Base-by-base conservation (phyloP, 2,888 invertebrate genomes). In the Scaptomyza tumidula region DNA sequence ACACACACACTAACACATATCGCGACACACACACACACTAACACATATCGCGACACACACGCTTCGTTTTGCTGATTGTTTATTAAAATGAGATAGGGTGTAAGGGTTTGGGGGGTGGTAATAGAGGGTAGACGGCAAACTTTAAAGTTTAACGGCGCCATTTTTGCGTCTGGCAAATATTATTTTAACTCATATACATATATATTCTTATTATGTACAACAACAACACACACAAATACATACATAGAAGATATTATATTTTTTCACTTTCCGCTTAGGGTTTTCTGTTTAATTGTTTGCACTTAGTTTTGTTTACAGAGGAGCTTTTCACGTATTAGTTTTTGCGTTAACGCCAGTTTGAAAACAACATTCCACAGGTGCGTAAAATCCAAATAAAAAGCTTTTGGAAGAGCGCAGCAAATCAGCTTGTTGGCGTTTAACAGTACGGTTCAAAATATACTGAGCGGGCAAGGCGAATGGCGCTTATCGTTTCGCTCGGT, bases 371-470 rank as follows among this genome's bases (percentile, higher is more conserved):
- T 76, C 79, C 79, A 75, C 75, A 78, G 74, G 75, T 75, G 75
- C 67, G 52, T 61, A 72, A 24, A 35, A 35, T 50, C 10, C 10
- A 24, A 4, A n/a, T n/a, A 24, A 46, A 31, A 72, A 67, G 71
- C 31, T 49, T 46, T 39, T 1, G 9, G 9, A 27, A 53, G 57
- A 53, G 39, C 57, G 59, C 50, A 37, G 35, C 35, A 50, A n/a
- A 37, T n/a, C 0, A 50, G 46, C 37, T 60, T 49, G 62, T 46
- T 77, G 62, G 52, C 59, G 57, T 76, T 70, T 56, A 73, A 31
- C 71, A 77, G 69, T 72, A 78, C 81, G 71, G 65, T 86, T 88
- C 85, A 75, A 56, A 86, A 65, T 77, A 75, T 67, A 85, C 85
- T 85, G 87, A 86, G 70, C 68, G 62, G 45, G 57, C 65, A 39